Percentiles rank a stretch among this genome's conserved stretches.
These are phyloP conservation scores for Rhinichthys klamathensis DNA, from an alignment of 2,113 vertebrate species.

Conservation along the genomic window DNA sequence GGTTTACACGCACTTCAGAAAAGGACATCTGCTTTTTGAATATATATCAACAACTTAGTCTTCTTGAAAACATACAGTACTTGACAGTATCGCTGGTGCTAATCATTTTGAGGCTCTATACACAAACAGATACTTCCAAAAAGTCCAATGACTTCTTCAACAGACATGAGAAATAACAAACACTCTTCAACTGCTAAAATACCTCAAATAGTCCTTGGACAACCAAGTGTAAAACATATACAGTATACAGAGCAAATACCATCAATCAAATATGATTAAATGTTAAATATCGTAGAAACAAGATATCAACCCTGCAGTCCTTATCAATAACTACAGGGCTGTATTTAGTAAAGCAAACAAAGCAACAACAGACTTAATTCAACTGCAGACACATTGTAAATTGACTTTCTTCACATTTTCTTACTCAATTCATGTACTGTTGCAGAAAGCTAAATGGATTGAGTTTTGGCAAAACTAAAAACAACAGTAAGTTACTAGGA, in stretches of 20 bases:
- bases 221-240: neutral
- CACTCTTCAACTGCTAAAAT: conserved; percentile 26
- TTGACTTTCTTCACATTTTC: too few species aligned
- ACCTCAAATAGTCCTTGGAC: conserved; percentile 17
- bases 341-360: too few species aligned
- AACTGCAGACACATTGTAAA: too few species aligned
- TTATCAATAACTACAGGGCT: too few species aligned
- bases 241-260: neutral
- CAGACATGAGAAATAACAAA: conserved; percentile 48
- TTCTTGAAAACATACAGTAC: conserved; percentile 34
- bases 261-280: neutral
- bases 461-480: neutral
- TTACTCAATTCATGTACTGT: too few species aligned
- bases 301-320: too few species aligned
- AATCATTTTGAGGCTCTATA: conserved; percentile 44
- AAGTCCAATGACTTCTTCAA: conserved; percentile 46
- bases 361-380: too few species aligned
- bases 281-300: neutral
- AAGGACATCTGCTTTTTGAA: conserved; percentile 43
- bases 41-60: conserved; percentile 41
- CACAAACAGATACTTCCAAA: conserved; percentile 45
- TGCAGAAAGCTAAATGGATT: too few species aligned
- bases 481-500: neutral
- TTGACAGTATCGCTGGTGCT: conserved; percentile 26
- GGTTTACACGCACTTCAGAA: conserved; percentile 27